A percentile compares a stretch with the other conserved stretches of the same genome.
phyloP scores from a whole-genome alignment of 2,888 invertebrate genomes.

The Drosophila peninsularis region DNA sequence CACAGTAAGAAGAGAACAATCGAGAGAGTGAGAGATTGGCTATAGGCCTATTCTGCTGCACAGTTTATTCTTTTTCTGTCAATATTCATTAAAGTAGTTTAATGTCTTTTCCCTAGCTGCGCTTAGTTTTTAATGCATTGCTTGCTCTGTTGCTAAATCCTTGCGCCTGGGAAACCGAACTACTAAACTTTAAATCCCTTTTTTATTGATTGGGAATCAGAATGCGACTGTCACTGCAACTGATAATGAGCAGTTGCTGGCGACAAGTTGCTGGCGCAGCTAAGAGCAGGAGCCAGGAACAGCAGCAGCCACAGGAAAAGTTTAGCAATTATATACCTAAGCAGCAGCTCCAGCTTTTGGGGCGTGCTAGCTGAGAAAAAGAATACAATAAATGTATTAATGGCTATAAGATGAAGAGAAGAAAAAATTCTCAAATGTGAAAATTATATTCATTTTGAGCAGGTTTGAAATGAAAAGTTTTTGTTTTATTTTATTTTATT shows the following conservation, averaged over 20 bases:
- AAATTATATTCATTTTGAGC: too few relatives aligned
- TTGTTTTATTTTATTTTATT: too few relatives aligned
- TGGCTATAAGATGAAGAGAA: too few relatives aligned
- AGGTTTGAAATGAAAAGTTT: too few relatives aligned
- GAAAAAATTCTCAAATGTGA: too few relatives aligned
- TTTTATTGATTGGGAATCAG: background rate
- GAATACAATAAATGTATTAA: too few relatives aligned
- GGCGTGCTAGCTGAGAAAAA: too few relatives aligned
- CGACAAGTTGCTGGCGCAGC: conserved; percentile 43
- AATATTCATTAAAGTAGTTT: conserved; percentile 72
- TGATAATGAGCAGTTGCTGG: conserved; percentile 69
- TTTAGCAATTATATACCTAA: conserved; percentile 38
- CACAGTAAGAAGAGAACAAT: conserved; percentile 3
- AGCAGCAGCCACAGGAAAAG: conserved; percentile 5
- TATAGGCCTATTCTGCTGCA: background rate
- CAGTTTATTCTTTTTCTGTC: conserved; percentile 46
- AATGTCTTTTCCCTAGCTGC: conserved; percentile 47
- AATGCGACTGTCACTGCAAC: conserved; percentile 15
- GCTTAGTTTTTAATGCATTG: conserved; percentile 57
- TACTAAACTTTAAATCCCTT: conserved; percentile 28
- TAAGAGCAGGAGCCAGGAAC: background rate
- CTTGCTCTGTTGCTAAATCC: conserved; percentile 58
- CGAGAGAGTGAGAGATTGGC: background rate
- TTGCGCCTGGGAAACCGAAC: conserved; percentile 43
- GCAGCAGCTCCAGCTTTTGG: background rate